Percentiles rank a stretch among this genome's conserved stretches.
These are phyloP conservation scores for Plecotus auritus DNA, from an alignment of 2,113 vertebrate species.

Conservation along the genomic window DNA sequence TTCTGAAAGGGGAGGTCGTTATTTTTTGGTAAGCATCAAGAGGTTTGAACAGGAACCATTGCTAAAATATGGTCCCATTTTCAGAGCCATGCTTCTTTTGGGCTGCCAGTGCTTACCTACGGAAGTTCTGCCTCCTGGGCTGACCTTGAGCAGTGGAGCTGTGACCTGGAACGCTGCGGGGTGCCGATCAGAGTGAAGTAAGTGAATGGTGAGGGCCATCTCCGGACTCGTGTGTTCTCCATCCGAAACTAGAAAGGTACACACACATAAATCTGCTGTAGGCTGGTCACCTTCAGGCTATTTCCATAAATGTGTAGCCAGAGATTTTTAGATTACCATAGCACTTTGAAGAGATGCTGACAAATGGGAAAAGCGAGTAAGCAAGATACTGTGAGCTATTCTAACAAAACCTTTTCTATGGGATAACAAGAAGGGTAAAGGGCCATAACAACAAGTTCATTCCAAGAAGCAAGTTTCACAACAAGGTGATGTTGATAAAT, in stretches of 20 bases:
- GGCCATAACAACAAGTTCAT: not conserved
- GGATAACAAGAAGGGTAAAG: not conserved
- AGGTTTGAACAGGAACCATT: not conserved
- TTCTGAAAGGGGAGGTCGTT: not conserved
- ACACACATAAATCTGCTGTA: not conserved
- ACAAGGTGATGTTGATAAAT: not conserved
- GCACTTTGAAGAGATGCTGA: not conserved
- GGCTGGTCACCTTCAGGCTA: not conserved
- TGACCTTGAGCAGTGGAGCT: slow-evolving; percentile 89
- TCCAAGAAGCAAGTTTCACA: not conserved
- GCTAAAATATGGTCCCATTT: not conserved
- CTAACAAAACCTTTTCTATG: not conserved
- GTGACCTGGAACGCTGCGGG: slow-evolving; percentile 88
- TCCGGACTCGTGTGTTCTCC: slow-evolving; percentile 90
- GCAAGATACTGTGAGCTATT: not conserved
- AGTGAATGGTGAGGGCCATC: slow-evolving; percentile 90
- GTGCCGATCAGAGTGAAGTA: slow-evolving; percentile 86
- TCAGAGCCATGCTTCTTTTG: not conserved
- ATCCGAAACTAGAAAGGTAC: slow-evolving; percentile 85
- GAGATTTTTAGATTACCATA: not conserved
- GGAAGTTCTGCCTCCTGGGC: slow-evolving; percentile 85
- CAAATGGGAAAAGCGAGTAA: not conserved
- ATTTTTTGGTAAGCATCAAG: not conserved
- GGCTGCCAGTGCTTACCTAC: slow-evolving; percentile 85
- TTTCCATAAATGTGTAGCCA: not conserved